Evolutionary conservation across 64 coral and sea anemone genomes (phyloP), one percentile per base, ranked within the genome.

Genomic region (Pocillopora verrucosa): DNA sequence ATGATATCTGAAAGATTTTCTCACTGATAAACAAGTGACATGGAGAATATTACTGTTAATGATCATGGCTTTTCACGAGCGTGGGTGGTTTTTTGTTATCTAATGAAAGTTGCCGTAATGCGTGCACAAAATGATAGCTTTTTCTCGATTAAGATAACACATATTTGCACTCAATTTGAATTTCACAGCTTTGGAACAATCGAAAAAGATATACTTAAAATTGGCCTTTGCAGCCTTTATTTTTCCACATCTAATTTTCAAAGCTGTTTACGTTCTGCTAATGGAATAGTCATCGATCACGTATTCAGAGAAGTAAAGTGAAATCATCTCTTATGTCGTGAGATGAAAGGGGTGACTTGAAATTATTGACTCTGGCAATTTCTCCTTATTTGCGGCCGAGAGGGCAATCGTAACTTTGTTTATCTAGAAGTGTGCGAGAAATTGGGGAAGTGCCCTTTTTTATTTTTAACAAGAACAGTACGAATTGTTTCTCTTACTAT

Each of bases 121-220:
- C 80, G 62, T 69, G 61, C 24, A 63, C 14, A 19, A 84, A 63
- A 51, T 65, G 65, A 10, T 13, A 64, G 25, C 34, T 25, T 37
- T 36, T 34, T 34, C 79, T 26, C 2, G 13, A 38, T 82, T 61
- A 17, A 56, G 75, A 77, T 77, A 56, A 77, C 75, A 77, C 75
- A 77, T 77, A 20, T 77, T 10, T 77, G 19, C 22, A 14, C 26
- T 16, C 14, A 79, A 79, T 79, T 79, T 79, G 22, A 79, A 79
- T 79, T 79, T 79, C 77, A n/a, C 77, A 79, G 77, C 77, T 79
- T 60, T 79, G 57, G 56, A 79, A 79, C 77, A 79, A 79, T 79
- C 59, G 56, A 22, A 79, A 22, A 20, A 79, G 57, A 25, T 60
- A 59, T 30, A 79, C 59, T 79, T 41, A 20, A 24, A 58, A 59